These are phyloP conservation scores for Thelaira solivaga DNA, from an alignment of 2,888 invertebrate genomes.

Conservation along the genomic window DNA sequence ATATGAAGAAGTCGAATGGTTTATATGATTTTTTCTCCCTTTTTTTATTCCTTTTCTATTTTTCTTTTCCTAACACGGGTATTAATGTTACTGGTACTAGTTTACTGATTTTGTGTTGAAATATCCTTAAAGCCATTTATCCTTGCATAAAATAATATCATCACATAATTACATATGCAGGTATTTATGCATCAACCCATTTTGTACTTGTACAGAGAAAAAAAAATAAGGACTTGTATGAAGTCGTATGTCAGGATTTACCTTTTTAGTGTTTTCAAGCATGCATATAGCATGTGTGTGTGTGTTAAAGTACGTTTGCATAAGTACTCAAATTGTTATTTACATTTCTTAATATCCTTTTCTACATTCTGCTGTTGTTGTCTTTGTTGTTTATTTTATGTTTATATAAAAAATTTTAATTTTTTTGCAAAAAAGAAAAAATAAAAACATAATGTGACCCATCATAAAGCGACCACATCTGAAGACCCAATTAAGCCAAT, in stretches of 20 bases:
- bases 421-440: no score
- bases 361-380: no score
- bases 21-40: background rate
- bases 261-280: background rate
- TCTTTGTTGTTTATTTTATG: no score
- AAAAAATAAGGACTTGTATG: background rate
- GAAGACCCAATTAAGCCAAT: no score
- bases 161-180: constrained; percentile 57
- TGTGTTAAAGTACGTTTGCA: constrained; percentile 22
- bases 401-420: no score
- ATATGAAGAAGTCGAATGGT: constrained; percentile 29
- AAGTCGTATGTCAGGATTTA: background rate
- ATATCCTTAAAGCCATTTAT: constrained; percentile 58
- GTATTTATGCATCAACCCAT: constrained; percentile 39
- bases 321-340: background rate
- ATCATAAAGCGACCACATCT: no score
- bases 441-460: no score
- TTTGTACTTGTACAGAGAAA: no score
- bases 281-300: background rate
- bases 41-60: background rate
- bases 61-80: background rate
- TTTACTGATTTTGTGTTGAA: constrained; percentile 48
- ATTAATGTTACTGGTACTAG: background rate
- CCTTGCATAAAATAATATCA: constrained; percentile 60
- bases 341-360: constrained; percentile 20